These are phyloP conservation scores for Lottia scabra DNA, from an alignment of 2,888 invertebrate genomes.

Conservation along the genomic window DNA sequence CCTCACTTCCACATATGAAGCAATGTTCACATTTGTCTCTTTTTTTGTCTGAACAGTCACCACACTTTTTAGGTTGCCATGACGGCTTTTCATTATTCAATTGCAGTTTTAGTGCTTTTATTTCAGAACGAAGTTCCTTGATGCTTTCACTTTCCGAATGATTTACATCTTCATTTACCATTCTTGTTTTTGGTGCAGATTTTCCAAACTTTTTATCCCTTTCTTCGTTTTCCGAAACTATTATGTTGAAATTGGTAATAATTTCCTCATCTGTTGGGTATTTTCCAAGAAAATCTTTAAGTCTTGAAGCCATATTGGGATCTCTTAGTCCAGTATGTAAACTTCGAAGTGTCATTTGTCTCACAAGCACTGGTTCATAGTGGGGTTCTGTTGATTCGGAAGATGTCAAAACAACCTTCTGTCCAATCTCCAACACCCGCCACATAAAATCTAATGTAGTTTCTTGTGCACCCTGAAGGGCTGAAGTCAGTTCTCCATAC, in stretches of 20 bases:
- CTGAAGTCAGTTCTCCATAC: too few species aligned
- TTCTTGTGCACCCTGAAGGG: too few species aligned
- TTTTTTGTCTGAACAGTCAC: too few species aligned
- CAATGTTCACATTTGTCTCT: too few species aligned
- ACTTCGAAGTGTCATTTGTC: not conserved
- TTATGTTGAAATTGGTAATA: not conserved
- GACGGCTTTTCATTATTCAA: too few species aligned
- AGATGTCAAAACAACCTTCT: not conserved
- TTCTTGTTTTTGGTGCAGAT: not conserved
- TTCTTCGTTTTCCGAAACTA: not conserved
- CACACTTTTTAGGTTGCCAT: too few species aligned
- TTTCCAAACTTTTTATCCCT: not conserved
- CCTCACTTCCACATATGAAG: too few species aligned
- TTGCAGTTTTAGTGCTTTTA: too few species aligned
- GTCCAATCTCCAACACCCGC: too few species aligned
- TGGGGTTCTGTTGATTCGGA: not conserved
- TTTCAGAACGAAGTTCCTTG: too few species aligned
- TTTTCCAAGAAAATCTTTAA: not conserved
- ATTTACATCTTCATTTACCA: not conserved
- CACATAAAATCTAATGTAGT: too few species aligned
- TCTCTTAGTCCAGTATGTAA: not conserved
- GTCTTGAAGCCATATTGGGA: not conserved
- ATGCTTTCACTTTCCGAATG: not conserved
- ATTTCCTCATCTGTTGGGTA: not conserved
- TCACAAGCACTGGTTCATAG: not conserved